Percentiles rank a stretch among this genome's conserved stretches.
phyloP scores from a whole-genome alignment of 1,140 invertebrate genomes.

The Bathynomus jamesi region DNA sequence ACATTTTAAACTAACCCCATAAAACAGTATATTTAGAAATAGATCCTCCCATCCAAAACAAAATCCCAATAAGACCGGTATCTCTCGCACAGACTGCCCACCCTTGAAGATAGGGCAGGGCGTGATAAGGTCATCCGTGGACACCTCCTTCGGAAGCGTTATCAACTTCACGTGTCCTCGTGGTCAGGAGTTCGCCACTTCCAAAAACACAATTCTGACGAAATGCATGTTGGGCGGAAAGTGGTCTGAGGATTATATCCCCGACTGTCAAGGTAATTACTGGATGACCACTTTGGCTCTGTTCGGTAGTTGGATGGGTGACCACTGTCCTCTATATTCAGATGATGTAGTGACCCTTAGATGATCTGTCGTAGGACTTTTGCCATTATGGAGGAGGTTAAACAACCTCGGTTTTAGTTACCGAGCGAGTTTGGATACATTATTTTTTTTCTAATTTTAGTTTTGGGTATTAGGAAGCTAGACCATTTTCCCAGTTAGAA shows the following conservation, averaged over 20 bases:
- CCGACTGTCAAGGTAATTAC: slow-evolving; percentile 73
- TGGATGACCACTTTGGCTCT: not conserved
- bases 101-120: slow-evolving; percentile 70
- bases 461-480: not conserved
- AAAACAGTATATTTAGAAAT: too few species aligned
- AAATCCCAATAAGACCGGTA: too few species aligned
- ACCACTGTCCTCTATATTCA: too few species aligned
- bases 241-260: slow-evolving; percentile 87
- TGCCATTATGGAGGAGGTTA: too few species aligned
- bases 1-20: too few species aligned
- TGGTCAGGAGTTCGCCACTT: slow-evolving; percentile 90
- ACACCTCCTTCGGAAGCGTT: slow-evolving; percentile 82
- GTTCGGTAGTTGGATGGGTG: too few species aligned
- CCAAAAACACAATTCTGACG: slow-evolving; percentile 70
- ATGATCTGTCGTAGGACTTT: too few species aligned
- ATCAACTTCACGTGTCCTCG: slow-evolving; percentile 84
- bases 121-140: slow-evolving; percentile 78
- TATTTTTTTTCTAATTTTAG: not conserved
- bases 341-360: too few species aligned
- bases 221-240: slow-evolving; percentile 81
- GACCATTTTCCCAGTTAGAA: not conserved
- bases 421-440: not conserved
- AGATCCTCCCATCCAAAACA: too few species aligned
- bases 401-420: too few species aligned
- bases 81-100: slow-evolving; percentile 90